A percentile compares a stretch with the other conserved stretches of the same genome.
Evolutionary conservation across 2,797 vertebrate genomes (phyloP).

Genomic region (Kryptolebias ocellatus): DNA sequence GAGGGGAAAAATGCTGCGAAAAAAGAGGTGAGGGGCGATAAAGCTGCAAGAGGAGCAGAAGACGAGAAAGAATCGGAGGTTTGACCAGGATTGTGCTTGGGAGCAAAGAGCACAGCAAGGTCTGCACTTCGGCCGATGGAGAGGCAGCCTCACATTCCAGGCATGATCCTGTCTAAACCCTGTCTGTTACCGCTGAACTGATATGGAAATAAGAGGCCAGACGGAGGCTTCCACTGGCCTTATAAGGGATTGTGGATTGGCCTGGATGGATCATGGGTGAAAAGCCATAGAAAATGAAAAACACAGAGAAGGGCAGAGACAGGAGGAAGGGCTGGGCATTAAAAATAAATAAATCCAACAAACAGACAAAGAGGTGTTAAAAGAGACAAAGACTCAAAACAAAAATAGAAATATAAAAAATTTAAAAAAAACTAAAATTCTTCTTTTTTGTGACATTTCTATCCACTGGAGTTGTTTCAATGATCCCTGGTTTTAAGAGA

Average conservation of each 20-base stretch:
- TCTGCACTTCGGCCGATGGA: slow-evolving; percentile 35
- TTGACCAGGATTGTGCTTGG: slow-evolving; percentile 43
- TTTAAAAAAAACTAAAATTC: background rate
- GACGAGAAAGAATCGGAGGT: background rate
- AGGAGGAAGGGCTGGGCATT: slow-evolving; percentile 14
- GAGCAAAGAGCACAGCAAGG: slow-evolving; percentile 33
- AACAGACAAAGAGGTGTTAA: slow-evolving; percentile 6
- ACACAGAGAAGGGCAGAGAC: slow-evolving; percentile 17
- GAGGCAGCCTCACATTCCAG: slow-evolving; percentile 67
- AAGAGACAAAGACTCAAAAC: slow-evolving; percentile 13
- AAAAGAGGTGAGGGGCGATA: slow-evolving; percentile 10
- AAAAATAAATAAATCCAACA: slow-evolving; percentile 17
- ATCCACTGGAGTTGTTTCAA: slow-evolving; percentile 33
- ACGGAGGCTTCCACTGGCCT: slow-evolving; percentile 73
- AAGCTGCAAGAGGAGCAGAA: slow-evolving; percentile 5
- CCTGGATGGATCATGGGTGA: slow-evolving; percentile 66
- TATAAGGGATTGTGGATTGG: slow-evolving; percentile 76
- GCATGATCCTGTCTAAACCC: slow-evolving; percentile 74
- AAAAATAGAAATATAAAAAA: slow-evolving; percentile 21
- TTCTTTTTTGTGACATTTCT: slow-evolving; percentile 36
- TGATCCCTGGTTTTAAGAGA: slow-evolving; percentile 53
- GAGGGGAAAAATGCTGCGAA: slow-evolving; percentile 3
- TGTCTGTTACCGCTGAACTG: slow-evolving; percentile 73
- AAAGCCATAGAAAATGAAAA: slow-evolving; percentile 61
- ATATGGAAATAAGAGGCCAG: slow-evolving; percentile 79